A percentile compares a stretch with the other conserved stretches of the same genome.
Conservation (phyloP, 2,888 invertebrate species). For the Sinhomidia bicolor region DNA sequence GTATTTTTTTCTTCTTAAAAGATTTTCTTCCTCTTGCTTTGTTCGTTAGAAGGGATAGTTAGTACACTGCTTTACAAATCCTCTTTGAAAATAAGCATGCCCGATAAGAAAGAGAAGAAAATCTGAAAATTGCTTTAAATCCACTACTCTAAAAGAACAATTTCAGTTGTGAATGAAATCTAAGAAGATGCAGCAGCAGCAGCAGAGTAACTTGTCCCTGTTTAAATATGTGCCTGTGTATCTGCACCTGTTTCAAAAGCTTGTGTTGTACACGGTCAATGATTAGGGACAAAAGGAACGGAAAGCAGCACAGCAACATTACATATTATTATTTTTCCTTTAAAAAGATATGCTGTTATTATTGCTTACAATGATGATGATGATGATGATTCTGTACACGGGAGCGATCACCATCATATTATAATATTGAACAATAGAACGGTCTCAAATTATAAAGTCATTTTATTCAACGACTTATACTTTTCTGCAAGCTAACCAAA, state of each 20-base stretch:
- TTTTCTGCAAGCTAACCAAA: background rate
- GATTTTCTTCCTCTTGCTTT: background rate
- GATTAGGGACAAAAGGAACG: conserved; percentile 36
- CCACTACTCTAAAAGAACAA: background rate
- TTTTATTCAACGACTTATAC: background rate
- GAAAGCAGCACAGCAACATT: no score
- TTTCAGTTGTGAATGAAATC: conserved; percentile 39
- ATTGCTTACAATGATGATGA: background rate
- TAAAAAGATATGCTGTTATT: background rate
- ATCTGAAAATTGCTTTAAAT: conserved; percentile 51
- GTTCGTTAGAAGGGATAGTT: background rate
- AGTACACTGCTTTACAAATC: background rate
- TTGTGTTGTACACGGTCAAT: conserved; percentile 14
- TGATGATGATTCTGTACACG: background rate
- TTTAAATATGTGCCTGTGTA: background rate
- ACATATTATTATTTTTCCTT: conserved; percentile 11
- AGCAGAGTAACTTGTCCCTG: background rate
- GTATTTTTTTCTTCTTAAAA: background rate
- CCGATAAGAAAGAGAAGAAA: background rate
- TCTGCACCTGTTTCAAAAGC: conserved; percentile 9
- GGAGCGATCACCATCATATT: background rate
- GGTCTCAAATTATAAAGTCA: conserved; percentile 50
- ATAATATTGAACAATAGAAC: conserved; percentile 12
- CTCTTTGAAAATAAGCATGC: background rate
- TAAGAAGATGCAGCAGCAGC: background rate